Percentiles rank a stretch among this genome's conserved stretches.
These are phyloP conservation scores for Polydrusus tereticollis DNA, from an alignment of 2,888 invertebrate species.

Conservation along the genomic window DNA sequence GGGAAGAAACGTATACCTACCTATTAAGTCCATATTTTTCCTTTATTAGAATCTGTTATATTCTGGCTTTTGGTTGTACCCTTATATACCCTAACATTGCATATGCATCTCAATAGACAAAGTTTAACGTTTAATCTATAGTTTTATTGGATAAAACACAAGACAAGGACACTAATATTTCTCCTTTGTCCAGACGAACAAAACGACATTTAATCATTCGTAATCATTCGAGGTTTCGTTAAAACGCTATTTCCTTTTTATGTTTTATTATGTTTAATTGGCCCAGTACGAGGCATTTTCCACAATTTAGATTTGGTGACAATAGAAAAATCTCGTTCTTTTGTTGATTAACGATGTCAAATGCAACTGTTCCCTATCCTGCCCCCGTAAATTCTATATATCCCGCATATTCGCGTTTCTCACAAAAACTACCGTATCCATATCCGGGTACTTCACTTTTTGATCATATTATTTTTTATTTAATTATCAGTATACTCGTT, in stretches of 20 bases:
- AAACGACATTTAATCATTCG: slow-evolving; percentile 23
- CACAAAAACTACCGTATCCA: slow-evolving; percentile 15
- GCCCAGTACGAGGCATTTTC: slow-evolving; percentile 7
- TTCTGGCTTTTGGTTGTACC: too few species aligned
- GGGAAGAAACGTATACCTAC: too few species aligned
- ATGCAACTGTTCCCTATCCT: slow-evolving; percentile 50
- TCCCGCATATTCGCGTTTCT: slow-evolving; percentile 54
- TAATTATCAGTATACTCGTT: neutral
- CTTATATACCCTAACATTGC: too few species aligned
- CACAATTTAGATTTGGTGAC: slow-evolving; percentile 34
- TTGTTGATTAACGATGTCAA: slow-evolving; percentile 49
- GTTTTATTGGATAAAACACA: slow-evolving; percentile 20
- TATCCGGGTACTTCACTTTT: slow-evolving; percentile 35
- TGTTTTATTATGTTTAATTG: slow-evolving; percentile 55
- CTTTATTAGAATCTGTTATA: too few species aligned
- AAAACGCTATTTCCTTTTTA: slow-evolving; percentile 60
- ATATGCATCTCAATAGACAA: too few species aligned
- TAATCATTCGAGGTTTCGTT: slow-evolving; percentile 53
- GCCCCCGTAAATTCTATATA: slow-evolving; percentile 61
- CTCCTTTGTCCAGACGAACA: slow-evolving; percentile 20
- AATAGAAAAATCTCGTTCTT: slow-evolving; percentile 42
- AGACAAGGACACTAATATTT: slow-evolving; percentile 15
- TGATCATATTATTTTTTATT: neutral
- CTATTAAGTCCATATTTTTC: too few species aligned
- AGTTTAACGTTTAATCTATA: neutral